phyloP scores from a whole-genome alignment of 2,888 invertebrate species.

The Emmelina monodactyla region DNA sequence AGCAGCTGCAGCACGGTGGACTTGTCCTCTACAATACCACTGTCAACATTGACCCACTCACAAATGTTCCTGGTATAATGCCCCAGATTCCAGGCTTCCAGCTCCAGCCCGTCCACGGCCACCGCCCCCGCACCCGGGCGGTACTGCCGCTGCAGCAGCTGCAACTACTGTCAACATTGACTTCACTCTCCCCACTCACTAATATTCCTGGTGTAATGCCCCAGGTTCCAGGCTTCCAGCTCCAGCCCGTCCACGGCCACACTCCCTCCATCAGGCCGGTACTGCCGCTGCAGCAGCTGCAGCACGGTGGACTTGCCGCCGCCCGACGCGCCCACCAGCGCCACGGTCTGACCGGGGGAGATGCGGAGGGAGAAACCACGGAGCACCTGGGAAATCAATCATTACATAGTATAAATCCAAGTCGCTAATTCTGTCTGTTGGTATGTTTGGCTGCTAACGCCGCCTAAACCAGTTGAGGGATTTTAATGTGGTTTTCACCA shows the following conservation, averaged over 20 bases:
- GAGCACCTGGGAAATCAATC: conserved; percentile 68
- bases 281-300: conserved; percentile 77
- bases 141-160: conserved; percentile 77
- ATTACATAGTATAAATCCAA: too few relatives aligned
- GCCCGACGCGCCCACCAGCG: conserved; percentile 77
- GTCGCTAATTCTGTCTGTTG: too few relatives aligned
- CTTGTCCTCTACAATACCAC: too few relatives aligned
- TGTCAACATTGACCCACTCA: too few relatives aligned
- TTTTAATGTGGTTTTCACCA: too few relatives aligned
- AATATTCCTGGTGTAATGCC: conserved; percentile 40
- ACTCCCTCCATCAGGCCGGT: conserved; percentile 69
- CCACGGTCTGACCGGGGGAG: conserved; percentile 73
- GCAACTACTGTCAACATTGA: too few relatives aligned
- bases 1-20: conserved; percentile 80
- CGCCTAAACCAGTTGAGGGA: too few relatives aligned
- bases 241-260: conserved; percentile 70
- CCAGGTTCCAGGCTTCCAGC: conserved; percentile 69
- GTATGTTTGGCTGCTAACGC: too few relatives aligned
- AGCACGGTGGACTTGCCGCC: conserved; percentile 85
- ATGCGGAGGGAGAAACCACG: conserved; percentile 70
- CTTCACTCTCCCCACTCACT: too few relatives aligned
- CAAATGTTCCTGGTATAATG: conserved; percentile 45
- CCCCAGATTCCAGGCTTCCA: conserved; percentile 69
- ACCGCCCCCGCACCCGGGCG: conserved; percentile 69
- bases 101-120: conserved; percentile 68